Evolutionary conservation across 1,140 invertebrate species (phyloP), one percentile per base, ranked within the genome.

Genomic region (Proales similis): DNA sequence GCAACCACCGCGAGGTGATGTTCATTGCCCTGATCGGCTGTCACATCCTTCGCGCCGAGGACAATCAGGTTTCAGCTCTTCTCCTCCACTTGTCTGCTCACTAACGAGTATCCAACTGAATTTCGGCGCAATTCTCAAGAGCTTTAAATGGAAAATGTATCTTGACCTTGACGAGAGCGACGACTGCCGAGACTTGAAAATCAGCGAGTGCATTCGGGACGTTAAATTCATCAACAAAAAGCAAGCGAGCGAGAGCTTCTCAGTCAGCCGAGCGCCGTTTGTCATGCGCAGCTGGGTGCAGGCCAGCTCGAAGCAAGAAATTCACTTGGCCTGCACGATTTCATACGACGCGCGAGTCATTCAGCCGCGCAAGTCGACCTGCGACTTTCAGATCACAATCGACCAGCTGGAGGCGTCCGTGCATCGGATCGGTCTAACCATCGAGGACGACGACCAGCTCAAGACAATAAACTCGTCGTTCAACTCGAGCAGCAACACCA

Each of bases 71-170:
- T 36, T 29, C 7, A 2, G 19, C 20, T 29, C 3, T 45, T 45
- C 4, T 24, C 14, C 17, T 2, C 9, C 9, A 19, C 19, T 24
- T 48, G 36, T 24, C 20, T 32, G n/a, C 24, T 38, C 42, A 38
- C 6, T 17, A 47, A 22, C 30, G 11, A 4, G 6, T 7, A 20
- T 27, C 26, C n/a, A 47, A 19, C 2, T 20, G 20, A 4, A 2
- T 19, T 22, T 53, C 27, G 38, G 65, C 4, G 42, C 42, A 5
- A 64, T 32, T 11, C 48, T 38, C 27, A 42, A 60, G 33, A 65
- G 67, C 4, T 60, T 66, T 29, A 68, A 68, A 46, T 68, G 67
- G 67, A 68, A 68, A 57, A 68, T 68, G 67, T 68, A 61, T 63
- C 60, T 67, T 12, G 67, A 68, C 38, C 62, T 65, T 3, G 67